These are phyloP conservation scores for Siniperca scherzeri DNA, from an alignment of 2,797 vertebrate species.

Conservation along the genomic window DNA sequence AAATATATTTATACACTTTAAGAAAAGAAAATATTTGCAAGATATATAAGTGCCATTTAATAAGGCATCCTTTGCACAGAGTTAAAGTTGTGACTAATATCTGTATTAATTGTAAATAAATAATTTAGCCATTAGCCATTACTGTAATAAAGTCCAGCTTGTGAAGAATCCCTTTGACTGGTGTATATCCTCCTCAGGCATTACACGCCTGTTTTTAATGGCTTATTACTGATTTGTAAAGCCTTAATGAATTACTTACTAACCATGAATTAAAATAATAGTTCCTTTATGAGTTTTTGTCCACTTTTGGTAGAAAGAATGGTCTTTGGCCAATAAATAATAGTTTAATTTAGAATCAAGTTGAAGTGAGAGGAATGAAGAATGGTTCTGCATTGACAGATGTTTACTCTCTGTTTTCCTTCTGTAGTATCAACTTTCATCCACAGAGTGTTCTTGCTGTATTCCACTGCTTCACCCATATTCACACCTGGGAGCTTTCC, in stretches of 20 bases:
- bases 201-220: not conserved
- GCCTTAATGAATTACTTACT: not conserved
- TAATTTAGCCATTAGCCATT: not conserved
- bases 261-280: not conserved
- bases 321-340: not conserved
- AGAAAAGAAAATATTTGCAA: not conserved
- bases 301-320: not conserved
- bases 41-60: not conserved
- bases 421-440: not conserved
- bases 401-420: not conserved
- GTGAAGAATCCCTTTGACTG: no score
- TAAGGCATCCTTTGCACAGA: not conserved
- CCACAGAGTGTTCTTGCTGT: no score
- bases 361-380: not conserved
- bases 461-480: not conserved
- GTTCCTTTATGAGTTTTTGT: not conserved
- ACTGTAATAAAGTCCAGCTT: not conserved
- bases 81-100: not conserved
- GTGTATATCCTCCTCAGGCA: not conserved
- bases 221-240: not conserved
- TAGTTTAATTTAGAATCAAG: not conserved
- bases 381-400: not conserved
- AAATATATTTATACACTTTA: not conserved
- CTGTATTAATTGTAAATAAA: not conserved
- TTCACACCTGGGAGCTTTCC: conserved; percentile 5